Percentiles rank a stretch among this genome's conserved stretches.
phyloP scores from a whole-genome alignment of 1,140 invertebrate genomes.

The Glossosoma conforme region DNA sequence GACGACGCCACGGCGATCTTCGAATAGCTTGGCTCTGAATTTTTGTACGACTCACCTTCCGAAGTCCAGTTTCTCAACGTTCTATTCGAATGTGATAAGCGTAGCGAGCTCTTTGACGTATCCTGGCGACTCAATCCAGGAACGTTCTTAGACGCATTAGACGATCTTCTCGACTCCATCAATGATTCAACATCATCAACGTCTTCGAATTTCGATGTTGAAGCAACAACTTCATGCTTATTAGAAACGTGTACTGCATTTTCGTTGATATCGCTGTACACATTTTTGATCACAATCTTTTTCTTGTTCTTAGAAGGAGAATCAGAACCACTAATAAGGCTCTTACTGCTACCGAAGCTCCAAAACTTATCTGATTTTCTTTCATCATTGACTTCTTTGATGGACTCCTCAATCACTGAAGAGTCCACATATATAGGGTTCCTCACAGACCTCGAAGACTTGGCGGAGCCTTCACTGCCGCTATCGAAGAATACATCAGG shows the following conservation, averaged over 20 bases:
- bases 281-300: too few relatives aligned
- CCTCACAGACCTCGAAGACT: constrained; percentile 8
- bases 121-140: too few relatives aligned
- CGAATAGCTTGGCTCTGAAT: constrained; percentile 9
- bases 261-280: too few relatives aligned
- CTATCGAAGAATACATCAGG: not conserved
- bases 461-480: constrained; percentile 7
- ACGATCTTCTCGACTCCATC: constrained; percentile 4
- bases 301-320: too few relatives aligned
- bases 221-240: too few relatives aligned
- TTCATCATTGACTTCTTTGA: not conserved
- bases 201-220: too few relatives aligned
- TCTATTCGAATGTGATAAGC: constrained; percentile 22
- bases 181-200: not conserved
- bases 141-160: constrained; percentile 6
- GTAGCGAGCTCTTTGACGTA: not conserved
- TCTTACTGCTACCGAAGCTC: too few relatives aligned
- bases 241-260: too few relatives aligned
- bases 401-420: not conserved
- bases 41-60: constrained; percentile 18
- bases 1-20: not conserved
- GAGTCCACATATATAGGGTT: constrained; percentile 15
- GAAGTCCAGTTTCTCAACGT: constrained; percentile 22
- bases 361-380: too few relatives aligned
- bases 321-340: too few relatives aligned